Percentiles rank a stretch among this genome's conserved stretches.
phyloP scores from a whole-genome alignment of 2,888 invertebrate species.

The Heliconius ethilla region DNA sequence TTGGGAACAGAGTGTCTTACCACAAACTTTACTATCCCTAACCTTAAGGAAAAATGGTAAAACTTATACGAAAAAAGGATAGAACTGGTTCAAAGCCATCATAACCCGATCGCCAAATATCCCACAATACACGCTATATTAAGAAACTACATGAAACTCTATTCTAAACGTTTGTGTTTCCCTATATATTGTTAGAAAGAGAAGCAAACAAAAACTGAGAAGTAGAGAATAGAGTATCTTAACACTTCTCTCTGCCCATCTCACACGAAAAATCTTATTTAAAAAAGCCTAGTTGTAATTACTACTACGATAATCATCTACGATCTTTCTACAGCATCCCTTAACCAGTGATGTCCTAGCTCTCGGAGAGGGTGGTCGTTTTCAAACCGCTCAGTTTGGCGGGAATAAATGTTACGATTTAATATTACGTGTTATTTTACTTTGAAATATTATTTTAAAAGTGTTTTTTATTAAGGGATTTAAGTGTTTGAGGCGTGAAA shows the following conservation, averaged over 20 bases:
- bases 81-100: no score
- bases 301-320: neutral
- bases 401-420: conserved; percentile 51
- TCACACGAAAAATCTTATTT: neutral
- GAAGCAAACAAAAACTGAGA: neutral
- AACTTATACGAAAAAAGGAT: no score
- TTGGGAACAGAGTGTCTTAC: no score
- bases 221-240: neutral
- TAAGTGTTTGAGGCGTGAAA: neutral
- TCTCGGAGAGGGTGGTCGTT: conserved; percentile 53
- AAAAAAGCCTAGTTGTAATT: neutral
- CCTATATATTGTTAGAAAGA: no score
- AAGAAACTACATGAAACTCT: no score
- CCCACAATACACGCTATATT: no score
- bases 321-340: conserved; percentile 24
- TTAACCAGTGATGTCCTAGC: conserved; percentile 60
- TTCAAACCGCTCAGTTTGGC: conserved; percentile 52
- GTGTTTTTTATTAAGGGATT: conserved; percentile 2
- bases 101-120: no score
- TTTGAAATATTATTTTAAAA: neutral
- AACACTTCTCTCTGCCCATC: no score
- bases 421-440: neutral
- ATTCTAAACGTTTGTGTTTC: no score
- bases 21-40: no score
- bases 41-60: no score